Evolutionary conservation across 1,140 invertebrate species (phyloP), one percentile per base, ranked within the genome.

Genomic region (Andrena cerasifolii): DNA sequence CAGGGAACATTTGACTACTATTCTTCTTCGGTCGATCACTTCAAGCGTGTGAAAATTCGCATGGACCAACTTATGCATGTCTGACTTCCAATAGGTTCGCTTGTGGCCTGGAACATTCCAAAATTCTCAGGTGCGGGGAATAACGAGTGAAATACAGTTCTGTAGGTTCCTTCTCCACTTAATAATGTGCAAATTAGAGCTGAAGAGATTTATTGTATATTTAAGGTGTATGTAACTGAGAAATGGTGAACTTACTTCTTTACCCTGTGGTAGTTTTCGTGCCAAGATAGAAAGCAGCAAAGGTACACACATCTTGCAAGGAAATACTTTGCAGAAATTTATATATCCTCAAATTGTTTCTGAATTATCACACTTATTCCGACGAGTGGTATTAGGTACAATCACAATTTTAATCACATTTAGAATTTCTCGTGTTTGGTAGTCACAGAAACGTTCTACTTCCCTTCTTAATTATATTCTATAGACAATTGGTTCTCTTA

Each of bases 1-100:
- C 47, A 83, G 49, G 12, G 28, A 84, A 84, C 80, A 83, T 75
- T 28, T 84, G 81, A 81, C 36, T 58, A 67, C 31, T 47, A 36
- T 28, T 8, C 16, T 26, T 12, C 36, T 49, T 36, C 3, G 26
- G 4, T 21, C 28, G 16, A 24, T 58, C n/a, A 75, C 21, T 75
- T 75, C 51, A 49, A 31, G 33, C 21, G 0, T 43, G 26, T 31
- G 12, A 1, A 73, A 24, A 83, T 16, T 59, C 12, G 16, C 26
- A 45, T 53, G 54, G 24, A 33, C 16, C n/a, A n/a, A n/a, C n/a
- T n/a, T n/a, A n/a, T n/a, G n/a, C n/a, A n/a, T n/a, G n/a, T n/a
- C n/a, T n/a, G n/a, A n/a, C n/a, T n/a, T n/a, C n/a, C n/a, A n/a
- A n/a, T n/a, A n/a, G n/a, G n/a, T n/a, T n/a, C n/a, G n/a, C n/a